These are phyloP conservation scores for Drosophila prosaltans DNA, from an alignment of 1,140 invertebrate species.

Conservation along the genomic window DNA sequence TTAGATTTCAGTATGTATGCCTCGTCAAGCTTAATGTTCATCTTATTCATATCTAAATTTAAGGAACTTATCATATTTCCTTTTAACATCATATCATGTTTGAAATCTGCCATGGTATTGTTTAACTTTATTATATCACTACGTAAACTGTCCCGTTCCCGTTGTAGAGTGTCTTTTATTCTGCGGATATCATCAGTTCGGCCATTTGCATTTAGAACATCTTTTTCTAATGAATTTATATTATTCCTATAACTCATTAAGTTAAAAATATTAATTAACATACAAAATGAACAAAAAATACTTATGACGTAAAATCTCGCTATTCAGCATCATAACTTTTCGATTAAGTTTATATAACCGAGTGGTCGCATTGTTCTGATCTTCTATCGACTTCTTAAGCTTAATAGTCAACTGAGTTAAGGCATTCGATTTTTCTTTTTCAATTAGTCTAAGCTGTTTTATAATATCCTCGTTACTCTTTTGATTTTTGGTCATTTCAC, in stretches of 20 bases:
- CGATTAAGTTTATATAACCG: constrained; percentile 45
- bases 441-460: constrained; percentile 42
- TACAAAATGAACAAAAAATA: constrained; percentile 6
- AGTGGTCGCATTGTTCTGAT: constrained; percentile 41
- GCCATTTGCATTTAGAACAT: constrained; percentile 55
- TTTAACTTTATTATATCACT: constrained; percentile 66
- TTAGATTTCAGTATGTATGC: constrained; percentile 58
- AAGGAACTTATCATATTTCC: constrained; percentile 56
- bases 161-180: constrained; percentile 58
- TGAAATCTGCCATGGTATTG: constrained; percentile 59
- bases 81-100: constrained; percentile 63
- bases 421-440: constrained; percentile 50
- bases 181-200: constrained; percentile 58
- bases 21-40: constrained; percentile 66
- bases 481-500: constrained; percentile 42
- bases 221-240: constrained; percentile 62
- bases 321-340: constrained; percentile 46
- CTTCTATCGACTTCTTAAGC: constrained; percentile 42
- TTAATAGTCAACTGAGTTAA: constrained; percentile 35
- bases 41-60: constrained; percentile 65
- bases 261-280: background rate
- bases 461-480: constrained; percentile 58
- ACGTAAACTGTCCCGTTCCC: constrained; percentile 58
- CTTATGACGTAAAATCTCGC: constrained; percentile 47
- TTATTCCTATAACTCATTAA: constrained; percentile 33